phyloP scores from a whole-genome alignment of 2,888 invertebrate genomes.

The Cosmorhoe ocellata region DNA sequence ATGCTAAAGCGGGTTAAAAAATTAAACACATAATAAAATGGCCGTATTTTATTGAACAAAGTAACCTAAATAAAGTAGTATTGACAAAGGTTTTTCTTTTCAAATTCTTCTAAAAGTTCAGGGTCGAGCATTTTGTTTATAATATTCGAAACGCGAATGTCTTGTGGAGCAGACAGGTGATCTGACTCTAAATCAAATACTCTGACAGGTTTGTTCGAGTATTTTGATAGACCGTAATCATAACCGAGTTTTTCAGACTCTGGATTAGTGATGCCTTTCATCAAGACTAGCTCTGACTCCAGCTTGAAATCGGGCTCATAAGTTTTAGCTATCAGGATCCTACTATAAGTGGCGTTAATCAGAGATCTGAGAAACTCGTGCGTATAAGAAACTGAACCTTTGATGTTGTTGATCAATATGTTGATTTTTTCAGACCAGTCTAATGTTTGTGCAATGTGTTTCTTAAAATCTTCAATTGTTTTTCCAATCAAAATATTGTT shows the following conservation, averaged over 20 bases:
- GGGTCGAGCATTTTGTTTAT: conserved; percentile 41
- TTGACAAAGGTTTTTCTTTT: conserved; percentile 10
- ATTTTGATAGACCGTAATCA: conserved; percentile 44
- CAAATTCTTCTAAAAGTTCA: conserved; percentile 22
- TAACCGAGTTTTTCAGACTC: conserved; percentile 28
- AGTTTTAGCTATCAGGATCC: conserved; percentile 37
- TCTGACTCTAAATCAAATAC: conserved; percentile 40
- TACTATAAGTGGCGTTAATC: conserved; percentile 36
- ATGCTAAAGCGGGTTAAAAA: too few relatives aligned
- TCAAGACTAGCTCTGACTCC: conserved; percentile 43
- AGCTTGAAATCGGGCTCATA: conserved; percentile 42
- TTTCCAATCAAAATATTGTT: too few relatives aligned
- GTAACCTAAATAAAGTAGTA: neutral
- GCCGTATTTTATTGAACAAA: too few relatives aligned
- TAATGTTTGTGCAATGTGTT: too few relatives aligned
- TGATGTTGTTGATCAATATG: too few relatives aligned
- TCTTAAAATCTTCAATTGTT: too few relatives aligned
- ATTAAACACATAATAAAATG: too few relatives aligned
- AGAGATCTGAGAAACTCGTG: conserved; percentile 34
- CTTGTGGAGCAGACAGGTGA: conserved; percentile 37
- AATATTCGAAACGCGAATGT: conserved; percentile 41
- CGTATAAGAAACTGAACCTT: too few relatives aligned
- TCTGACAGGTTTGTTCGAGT: conserved; percentile 37
- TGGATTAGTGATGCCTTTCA: conserved; percentile 42
- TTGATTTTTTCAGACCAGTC: too few relatives aligned